Conservation (phyloP, 2,797 vertebrate species). For the Galago senegalensis region DNA sequence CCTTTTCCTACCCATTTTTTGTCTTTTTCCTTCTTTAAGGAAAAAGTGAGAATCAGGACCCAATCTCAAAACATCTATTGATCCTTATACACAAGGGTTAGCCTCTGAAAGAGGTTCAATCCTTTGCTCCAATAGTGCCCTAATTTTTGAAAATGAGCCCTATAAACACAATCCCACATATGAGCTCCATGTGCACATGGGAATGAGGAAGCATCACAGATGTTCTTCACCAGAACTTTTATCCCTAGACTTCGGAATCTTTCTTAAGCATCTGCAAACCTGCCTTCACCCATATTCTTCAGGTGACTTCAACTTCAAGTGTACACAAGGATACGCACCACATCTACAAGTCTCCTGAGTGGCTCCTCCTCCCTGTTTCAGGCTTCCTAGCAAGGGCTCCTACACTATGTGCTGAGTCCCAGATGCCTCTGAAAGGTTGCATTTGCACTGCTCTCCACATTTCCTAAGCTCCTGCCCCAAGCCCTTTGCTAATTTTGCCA, state of each 20-base stretch:
- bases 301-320: not conserved
- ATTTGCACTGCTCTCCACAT: not conserved
- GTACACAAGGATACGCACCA: not conserved
- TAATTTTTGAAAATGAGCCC: not conserved
- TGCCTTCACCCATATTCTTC: not conserved
- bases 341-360: not conserved
- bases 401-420: not conserved
- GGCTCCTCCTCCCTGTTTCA: not conserved
- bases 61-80: constrained; percentile 37
- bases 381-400: not conserved
- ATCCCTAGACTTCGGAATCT: not conserved
- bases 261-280: not conserved
- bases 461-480: not conserved
- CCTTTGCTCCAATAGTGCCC: not conserved
- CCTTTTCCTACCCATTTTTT: not conserved
- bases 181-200: not conserved
- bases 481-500: not conserved
- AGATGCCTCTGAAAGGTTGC: not conserved
- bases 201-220: not conserved
- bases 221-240: not conserved
- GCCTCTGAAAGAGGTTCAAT: constrained; percentile 19
- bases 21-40: not conserved
- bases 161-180: not conserved
- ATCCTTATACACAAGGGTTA: constrained; percentile 4
- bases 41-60: not conserved